Percentiles rank a stretch among this genome's conserved stretches.
These are phyloP conservation scores for Actenoides lindsayi DNA, from an alignment of 2,113 vertebrate species.

Conservation along the genomic window DNA sequence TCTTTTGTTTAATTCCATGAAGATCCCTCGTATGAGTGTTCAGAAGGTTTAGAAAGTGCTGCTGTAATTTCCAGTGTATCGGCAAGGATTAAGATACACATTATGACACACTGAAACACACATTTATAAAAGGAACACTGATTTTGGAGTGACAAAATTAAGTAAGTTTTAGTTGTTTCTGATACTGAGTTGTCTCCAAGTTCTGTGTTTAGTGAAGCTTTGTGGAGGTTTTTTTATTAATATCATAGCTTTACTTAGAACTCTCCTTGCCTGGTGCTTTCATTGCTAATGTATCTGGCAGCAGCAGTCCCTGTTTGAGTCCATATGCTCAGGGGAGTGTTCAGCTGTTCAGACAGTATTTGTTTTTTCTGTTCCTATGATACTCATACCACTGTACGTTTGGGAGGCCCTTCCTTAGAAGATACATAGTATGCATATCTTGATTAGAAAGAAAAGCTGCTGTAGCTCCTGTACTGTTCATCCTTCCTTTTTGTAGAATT, in stretches of 20 bases:
- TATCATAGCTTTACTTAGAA: background rate
- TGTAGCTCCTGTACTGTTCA: background rate
- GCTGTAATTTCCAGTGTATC: background rate
- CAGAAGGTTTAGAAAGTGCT: background rate
- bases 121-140: background rate
- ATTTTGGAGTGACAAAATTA: background rate
- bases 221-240: background rate
- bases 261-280: background rate
- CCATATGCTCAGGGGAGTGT: background rate
- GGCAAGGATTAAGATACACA: background rate
- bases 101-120: background rate
- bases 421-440: background rate
- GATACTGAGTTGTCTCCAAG: background rate
- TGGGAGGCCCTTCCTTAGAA: background rate
- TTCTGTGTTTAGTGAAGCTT: background rate
- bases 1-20: background rate
- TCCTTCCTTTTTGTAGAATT: background rate
- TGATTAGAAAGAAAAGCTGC: background rate
- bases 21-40: background rate
- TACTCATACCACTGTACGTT: background rate
- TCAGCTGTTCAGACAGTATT: conserved; percentile 23
- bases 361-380: conserved; percentile 37
- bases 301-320: background rate
- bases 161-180: background rate
- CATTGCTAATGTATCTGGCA: background rate